Percentiles rank a stretch among this genome's conserved stretches.
These are phyloP conservation scores for Plectrocnemia conspersa DNA, from an alignment of 1,140 invertebrate species.

Conservation along the genomic window DNA sequence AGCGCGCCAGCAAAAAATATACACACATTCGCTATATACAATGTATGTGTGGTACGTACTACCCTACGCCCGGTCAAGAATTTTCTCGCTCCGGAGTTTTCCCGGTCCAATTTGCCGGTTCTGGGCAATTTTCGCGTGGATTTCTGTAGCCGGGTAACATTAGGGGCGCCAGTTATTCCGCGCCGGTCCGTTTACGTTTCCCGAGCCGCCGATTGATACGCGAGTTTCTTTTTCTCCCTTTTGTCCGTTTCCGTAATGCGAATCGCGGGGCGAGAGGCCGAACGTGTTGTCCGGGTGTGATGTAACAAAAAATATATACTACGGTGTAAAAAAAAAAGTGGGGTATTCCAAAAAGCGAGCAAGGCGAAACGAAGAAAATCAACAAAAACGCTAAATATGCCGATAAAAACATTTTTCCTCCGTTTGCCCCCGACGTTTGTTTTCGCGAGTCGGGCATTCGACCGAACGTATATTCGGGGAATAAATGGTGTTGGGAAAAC, in stretches of 20 bases:
- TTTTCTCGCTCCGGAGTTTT: neutral
- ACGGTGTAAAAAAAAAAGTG: conserved; percentile 18
- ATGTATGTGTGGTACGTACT: too few relatives aligned
- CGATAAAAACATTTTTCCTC: too few relatives aligned
- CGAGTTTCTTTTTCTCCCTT: conserved; percentile 12
- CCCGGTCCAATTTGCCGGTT: conserved; percentile 6
- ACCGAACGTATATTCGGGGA: too few relatives aligned
- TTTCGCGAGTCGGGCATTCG: too few relatives aligned
- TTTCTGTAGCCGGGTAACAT: neutral
- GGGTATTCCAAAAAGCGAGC: neutral
- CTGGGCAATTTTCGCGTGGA: conserved; percentile 11
- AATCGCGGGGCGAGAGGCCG: conserved; percentile 7
- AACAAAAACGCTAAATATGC: too few relatives aligned
- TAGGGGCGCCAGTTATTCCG: conserved; percentile 13
- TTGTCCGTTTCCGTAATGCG: conserved; percentile 12
- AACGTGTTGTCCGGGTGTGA: too few relatives aligned
- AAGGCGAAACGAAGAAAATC: neutral
- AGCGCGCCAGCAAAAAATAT: too few relatives aligned
- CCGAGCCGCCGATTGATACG: conserved; percentile 19
- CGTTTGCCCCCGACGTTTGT: too few relatives aligned
- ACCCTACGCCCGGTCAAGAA: too few relatives aligned
- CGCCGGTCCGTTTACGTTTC: conserved; percentile 17
- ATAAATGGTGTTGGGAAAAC: too few relatives aligned
- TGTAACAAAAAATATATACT: too few relatives aligned
- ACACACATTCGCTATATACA: too few relatives aligned